Evolutionary conservation across 2,888 invertebrate genomes (phyloP).

Genomic region (Cantharis rufa): DNA sequence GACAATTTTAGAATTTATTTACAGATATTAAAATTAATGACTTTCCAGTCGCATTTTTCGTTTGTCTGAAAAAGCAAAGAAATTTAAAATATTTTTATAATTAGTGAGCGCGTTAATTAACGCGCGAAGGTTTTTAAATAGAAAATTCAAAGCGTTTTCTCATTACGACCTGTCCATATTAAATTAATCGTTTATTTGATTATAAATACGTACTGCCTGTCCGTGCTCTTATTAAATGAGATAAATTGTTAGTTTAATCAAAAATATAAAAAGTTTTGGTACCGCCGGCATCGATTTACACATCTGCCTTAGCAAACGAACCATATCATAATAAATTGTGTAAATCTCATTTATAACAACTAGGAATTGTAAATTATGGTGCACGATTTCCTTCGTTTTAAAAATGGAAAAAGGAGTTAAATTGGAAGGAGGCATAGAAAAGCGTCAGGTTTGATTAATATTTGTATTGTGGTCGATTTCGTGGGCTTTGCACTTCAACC

Average conservation of each 20-base stretch:
- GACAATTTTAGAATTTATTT: background rate
- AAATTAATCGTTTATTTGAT: background rate
- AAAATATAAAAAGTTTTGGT: slow-evolving; percentile 10
- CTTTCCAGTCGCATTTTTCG: background rate
- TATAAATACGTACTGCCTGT: background rate
- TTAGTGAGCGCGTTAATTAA: background rate
- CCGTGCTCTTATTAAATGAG: background rate
- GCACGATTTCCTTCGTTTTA: background rate
- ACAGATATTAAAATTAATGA: background rate
- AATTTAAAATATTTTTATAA: background rate
- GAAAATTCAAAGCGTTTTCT: background rate
- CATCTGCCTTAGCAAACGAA: slow-evolving; percentile 8
- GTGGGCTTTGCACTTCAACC: background rate
- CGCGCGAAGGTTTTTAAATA: background rate
- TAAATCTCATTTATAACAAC: slow-evolving; percentile 16
- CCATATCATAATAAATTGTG: slow-evolving; percentile 17
- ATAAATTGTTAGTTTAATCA: background rate
- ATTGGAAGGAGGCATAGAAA: background rate
- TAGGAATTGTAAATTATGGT: background rate
- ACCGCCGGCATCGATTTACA: slow-evolving; percentile 17
- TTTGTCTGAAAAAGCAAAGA: background rate
- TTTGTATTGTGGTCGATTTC: background rate
- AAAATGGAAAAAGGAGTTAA: background rate
- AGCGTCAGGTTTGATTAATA: background rate
- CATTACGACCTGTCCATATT: background rate